Evolutionary conservation across 2,797 vertebrate species (phyloP), one percentile per base, ranked within the genome.

Genomic region (Synaphobranchus kaupii): DNA sequence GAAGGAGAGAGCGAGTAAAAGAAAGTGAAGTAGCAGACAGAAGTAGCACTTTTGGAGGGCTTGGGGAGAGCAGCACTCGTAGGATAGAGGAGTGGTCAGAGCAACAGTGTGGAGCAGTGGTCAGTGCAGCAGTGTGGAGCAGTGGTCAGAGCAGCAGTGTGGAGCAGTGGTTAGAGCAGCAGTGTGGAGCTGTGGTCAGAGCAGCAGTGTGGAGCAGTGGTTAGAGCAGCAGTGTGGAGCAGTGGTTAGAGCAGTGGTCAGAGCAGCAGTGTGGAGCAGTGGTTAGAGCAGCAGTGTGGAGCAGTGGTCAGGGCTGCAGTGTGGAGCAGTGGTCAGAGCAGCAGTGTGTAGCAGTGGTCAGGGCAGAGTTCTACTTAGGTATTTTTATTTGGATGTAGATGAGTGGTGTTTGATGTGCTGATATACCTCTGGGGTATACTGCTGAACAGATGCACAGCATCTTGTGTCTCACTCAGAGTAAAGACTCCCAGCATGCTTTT

Each of bases 401-500:
- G 17, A 17, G 58, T 60, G 58, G 58, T 60, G 15, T 60, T 60
- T 0, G 20, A 60, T 60, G 20, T 4, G 20, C 58, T 60, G 58
- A 60, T 20, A 22, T 4, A 20, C 58, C 6, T 22, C 44, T 83
- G 44, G 71, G 4, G 12, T 84, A n/a, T n/a, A n/a, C n/a, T n/a
- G n/a, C 83, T 87, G 78, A 78, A 8, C 1, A 78, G 71, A 34
- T 28, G 39, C 3, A 44, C 34, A 44, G 39, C 17, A n/a, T 52
- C 48, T 52, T 25, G 28, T 25, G 25, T 86, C 78, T 15, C 34
- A 31, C 71, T 82, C 56, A 48, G 58, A 44, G 34, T 39, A 50
- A 95, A 96, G 92, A 95, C 94, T 92, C 88, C 85, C 89, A 84
- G 84, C 81, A 86, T 90, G 89, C 81, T 84, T 95, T 94, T 94